Evolutionary conservation across 1,140 invertebrate genomes (phyloP).

Genomic region (Drosophila repleta): DNA sequence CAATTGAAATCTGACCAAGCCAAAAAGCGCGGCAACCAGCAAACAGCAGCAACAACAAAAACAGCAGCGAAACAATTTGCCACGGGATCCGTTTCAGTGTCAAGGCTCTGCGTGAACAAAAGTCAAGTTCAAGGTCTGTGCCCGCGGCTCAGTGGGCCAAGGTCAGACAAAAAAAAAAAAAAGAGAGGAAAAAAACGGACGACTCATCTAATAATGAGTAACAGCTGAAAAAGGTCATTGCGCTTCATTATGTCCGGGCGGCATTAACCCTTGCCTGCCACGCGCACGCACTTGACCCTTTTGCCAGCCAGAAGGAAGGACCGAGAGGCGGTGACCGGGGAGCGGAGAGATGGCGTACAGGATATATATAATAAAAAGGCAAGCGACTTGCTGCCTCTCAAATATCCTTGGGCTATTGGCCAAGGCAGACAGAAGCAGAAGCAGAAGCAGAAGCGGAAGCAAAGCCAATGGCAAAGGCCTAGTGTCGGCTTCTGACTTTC

Average conservation of each 20-base stretch:
- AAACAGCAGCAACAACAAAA: constrained; percentile 9
- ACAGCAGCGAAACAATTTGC: constrained; percentile 17
- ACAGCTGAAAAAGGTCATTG: constrained; percentile 61
- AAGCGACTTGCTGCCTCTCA: constrained; percentile 18
- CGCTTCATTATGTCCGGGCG: constrained; percentile 61
- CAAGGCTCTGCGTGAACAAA: constrained; percentile 29
- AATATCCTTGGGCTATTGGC: constrained; percentile 62
- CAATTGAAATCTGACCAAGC: constrained; percentile 51
- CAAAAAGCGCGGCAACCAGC: constrained; percentile 13
- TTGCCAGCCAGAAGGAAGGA: constrained; percentile 6
- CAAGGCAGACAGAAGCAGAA: constrained; percentile 28
- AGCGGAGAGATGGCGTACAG: neutral
- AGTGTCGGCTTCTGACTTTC: constrained; percentile 39
- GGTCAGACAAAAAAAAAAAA: constrained; percentile 43
- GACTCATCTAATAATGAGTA: constrained; percentile 42
- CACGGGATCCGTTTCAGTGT: constrained; percentile 40
- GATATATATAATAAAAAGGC: constrained; percentile 8
- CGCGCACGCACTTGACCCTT: constrained; percentile 77
- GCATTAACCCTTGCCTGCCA: constrained; percentile 68
- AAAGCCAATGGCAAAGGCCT: neutral
- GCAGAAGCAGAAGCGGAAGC: constrained; percentile 14
- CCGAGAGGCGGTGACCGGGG: neutral
- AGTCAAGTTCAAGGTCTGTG: constrained; percentile 38
- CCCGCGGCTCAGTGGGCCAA: constrained; percentile 56
- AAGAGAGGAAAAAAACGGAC: constrained; percentile 23